A percentile compares a stretch with the other conserved stretches of the same genome.
Evolutionary conservation across 2,888 invertebrate species (phyloP).

Genomic region (Scaptomyza parva): DNA sequence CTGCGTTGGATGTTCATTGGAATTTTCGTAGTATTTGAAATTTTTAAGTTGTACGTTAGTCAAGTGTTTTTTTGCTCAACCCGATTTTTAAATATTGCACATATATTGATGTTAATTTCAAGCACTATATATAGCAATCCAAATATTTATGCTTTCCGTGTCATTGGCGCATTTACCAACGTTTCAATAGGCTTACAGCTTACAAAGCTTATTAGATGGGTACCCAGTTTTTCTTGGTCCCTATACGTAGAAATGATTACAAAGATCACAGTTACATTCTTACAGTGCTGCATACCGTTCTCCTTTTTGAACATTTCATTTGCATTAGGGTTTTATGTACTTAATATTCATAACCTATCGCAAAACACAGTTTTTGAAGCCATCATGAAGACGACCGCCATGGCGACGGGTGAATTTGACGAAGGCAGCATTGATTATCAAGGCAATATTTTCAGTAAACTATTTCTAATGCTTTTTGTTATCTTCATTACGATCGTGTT

Average conservation of each 20-base stretch:
- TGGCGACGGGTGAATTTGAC: slow-evolving; percentile 46
- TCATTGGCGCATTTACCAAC: slow-evolving; percentile 25
- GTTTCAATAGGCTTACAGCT: slow-evolving; percentile 12
- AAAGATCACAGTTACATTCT: slow-evolving; percentile 10
- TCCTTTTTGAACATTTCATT: slow-evolving; percentile 14
- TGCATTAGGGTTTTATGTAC: slow-evolving; percentile 23
- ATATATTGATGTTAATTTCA: not conserved
- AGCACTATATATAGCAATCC: not conserved
- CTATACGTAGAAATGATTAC: slow-evolving; percentile 33
- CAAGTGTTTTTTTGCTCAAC: not conserved
- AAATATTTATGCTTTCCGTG: slow-evolving; percentile 2
- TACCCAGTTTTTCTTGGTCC: slow-evolving; percentile 22
- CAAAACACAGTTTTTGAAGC: not conserved
- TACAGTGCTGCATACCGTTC: slow-evolving; percentile 25
- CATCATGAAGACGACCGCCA: slow-evolving; percentile 18
- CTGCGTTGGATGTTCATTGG: not conserved
- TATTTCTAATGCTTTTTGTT: slow-evolving; percentile 27
- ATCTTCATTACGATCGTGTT: slow-evolving; percentile 31
- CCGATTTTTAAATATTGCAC: not conserved
- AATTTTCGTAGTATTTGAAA: not conserved
- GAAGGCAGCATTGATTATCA: not conserved
- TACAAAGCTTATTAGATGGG: slow-evolving; percentile 16
- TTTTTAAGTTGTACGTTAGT: not conserved
- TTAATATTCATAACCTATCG: slow-evolving; percentile 11
- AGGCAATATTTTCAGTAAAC: not conserved